These are phyloP conservation scores for Ceratoteleas bidentatus DNA, from an alignment of 1,140 invertebrate species.

Conservation along the genomic window DNA sequence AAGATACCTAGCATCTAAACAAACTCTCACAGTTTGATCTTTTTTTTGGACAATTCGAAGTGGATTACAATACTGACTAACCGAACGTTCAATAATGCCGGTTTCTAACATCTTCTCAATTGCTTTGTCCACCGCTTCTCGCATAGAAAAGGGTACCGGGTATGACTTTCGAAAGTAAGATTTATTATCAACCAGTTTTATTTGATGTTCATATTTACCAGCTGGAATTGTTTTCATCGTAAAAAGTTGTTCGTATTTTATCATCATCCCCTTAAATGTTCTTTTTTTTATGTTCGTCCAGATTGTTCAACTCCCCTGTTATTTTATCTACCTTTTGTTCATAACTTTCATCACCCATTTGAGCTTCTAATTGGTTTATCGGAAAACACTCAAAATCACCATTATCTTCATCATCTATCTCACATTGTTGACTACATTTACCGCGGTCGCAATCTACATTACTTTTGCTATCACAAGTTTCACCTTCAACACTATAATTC, in stretches of 20 bases:
- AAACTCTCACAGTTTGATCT: neutral
- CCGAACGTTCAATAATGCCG: neutral
- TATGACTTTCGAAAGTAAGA: constrained; percentile 39
- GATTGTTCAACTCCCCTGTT: neutral
- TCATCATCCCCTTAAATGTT: constrained; percentile 17
- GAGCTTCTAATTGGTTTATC: too few species aligned
- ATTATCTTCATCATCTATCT: too few species aligned
- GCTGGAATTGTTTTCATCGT: constrained; percentile 32
- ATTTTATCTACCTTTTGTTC: neutral
- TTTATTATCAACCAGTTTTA: constrained; percentile 43
- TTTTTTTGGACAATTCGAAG: neutral
- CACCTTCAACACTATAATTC: too few species aligned
- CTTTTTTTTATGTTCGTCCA: constrained; percentile 10
- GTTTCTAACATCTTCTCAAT: constrained; percentile 4
- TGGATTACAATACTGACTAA: neutral
- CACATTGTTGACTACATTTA: too few species aligned
- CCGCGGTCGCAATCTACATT: too few species aligned
- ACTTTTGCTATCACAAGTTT: too few species aligned
- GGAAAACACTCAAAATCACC: too few species aligned
- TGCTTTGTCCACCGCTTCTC: constrained; percentile 11
- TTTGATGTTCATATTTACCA: constrained; percentile 36
- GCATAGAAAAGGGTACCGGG: constrained; percentile 29
- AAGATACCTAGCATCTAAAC: neutral
- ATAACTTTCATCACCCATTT: neutral
- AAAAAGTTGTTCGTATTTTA: constrained; percentile 37